These are phyloP conservation scores for Trachemys scripta DNA, from an alignment of 2,113 vertebrate genomes.

Conservation along the genomic window DNA sequence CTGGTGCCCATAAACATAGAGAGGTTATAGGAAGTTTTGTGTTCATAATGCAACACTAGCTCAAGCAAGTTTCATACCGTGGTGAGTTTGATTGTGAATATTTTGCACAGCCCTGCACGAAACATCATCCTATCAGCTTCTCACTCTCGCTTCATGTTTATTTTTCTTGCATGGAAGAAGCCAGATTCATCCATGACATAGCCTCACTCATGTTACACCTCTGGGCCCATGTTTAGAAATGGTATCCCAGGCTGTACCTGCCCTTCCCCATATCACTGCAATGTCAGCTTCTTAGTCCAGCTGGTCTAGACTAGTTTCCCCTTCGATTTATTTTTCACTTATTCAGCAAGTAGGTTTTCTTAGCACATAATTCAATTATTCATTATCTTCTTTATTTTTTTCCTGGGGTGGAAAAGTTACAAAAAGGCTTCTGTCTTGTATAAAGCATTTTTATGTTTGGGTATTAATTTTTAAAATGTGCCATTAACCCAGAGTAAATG, in stretches of 20 bases:
- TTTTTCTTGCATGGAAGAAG: background rate
- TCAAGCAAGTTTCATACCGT: fast-evolving
- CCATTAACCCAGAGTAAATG: background rate
- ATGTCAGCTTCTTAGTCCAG: background rate
- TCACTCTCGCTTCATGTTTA: fast-evolving
- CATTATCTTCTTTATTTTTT: background rate
- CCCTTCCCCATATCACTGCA: background rate
- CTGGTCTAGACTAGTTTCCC: background rate
- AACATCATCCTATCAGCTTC: background rate
- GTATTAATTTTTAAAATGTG: conserved; percentile 75
- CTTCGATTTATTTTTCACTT: conserved; percentile 43
- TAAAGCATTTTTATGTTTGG: conserved; percentile 70
- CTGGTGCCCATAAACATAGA: fast-evolving
- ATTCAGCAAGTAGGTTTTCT: conserved; percentile 57
- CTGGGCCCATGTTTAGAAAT: background rate
- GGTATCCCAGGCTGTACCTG: fast-evolving
- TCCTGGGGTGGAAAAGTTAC: conserved; percentile 44
- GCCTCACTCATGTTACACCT: fast-evolving
- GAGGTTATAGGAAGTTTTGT: fast-evolving
- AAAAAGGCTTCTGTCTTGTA: conserved; percentile 67
- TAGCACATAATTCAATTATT: conserved; percentile 53
- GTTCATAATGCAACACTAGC: fast-evolving
- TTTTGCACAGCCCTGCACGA: background rate
- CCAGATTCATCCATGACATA: background rate
- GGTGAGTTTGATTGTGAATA: background rate